These are phyloP conservation scores for Digitonthophagus gazella DNA, from an alignment of 2,888 invertebrate genomes.

Conservation along the genomic window DNA sequence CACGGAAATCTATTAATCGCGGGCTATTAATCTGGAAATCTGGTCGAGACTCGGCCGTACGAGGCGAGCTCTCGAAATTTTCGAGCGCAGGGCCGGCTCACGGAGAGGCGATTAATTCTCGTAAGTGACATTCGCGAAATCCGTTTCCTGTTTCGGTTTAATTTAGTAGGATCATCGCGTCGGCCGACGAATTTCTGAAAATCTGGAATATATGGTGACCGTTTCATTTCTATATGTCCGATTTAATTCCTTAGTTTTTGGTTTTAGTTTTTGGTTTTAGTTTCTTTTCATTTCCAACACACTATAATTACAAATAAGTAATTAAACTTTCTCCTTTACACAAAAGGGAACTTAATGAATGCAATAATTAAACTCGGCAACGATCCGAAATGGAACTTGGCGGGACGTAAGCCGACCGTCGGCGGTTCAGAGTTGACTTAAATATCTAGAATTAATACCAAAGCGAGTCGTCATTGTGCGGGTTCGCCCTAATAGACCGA, in stretches of 20 bases:
- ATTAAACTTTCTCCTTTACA: no score
- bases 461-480: constrained; percentile 8
- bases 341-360: no score
- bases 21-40: not conserved
- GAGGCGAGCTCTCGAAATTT: not conserved
- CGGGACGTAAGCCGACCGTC: no score
- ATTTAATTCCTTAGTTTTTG: not conserved
- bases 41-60: not conserved
- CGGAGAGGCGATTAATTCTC: not conserved
- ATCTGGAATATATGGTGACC: not conserved
- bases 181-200: not conserved
- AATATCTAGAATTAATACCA: constrained; percentile 10
- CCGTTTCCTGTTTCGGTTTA: not conserved
- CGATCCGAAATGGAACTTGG: no score
- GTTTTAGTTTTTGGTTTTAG: not conserved
- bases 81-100: not conserved
- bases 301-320: no score
- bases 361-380: no score
- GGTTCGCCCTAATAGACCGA: not conserved
- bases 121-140: not conserved
- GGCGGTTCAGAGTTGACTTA: not conserved
- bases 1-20: constrained; percentile 12
- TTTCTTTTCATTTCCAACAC: no score
- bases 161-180: not conserved
- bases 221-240: not conserved